These are phyloP conservation scores for Yponomeuta evonymella DNA, from an alignment of 2,888 invertebrate genomes.

Conservation along the genomic window DNA sequence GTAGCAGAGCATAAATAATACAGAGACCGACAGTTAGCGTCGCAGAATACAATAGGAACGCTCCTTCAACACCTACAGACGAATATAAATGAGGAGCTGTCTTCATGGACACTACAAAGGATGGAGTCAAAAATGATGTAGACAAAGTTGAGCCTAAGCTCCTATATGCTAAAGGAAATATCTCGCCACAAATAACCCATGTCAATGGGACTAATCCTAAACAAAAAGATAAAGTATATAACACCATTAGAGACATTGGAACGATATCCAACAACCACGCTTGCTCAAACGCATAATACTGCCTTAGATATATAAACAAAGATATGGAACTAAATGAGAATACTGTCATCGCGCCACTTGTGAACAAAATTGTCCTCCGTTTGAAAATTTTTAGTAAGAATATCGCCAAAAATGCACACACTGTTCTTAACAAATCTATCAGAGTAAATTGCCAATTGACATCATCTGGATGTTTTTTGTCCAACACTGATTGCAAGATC, in stretches of 20 bases:
- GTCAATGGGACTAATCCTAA: conserved; percentile 63
- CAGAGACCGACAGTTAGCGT: conserved; percentile 50
- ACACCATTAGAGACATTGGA: conserved; percentile 58
- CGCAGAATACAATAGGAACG: conserved; percentile 61
- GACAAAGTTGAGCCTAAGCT: conserved; percentile 65
- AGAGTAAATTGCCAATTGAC: conserved; percentile 77
- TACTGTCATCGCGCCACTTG: conserved; percentile 59
- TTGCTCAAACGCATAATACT: conserved; percentile 44
- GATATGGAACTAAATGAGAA: conserved; percentile 54
- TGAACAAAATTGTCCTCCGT: conserved; percentile 57
- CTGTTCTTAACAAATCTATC: conserved; percentile 78
- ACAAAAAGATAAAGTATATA: conserved; percentile 62
- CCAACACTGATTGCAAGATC: conserved; percentile 57
- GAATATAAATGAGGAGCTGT: conserved; percentile 66
- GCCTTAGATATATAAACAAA: conserved; percentile 56
- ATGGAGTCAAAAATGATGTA: conserved; percentile 62
- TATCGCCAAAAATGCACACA: conserved; percentile 76
- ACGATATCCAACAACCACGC: conserved; percentile 49
- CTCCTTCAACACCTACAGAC: conserved; percentile 63
- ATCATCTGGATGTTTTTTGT: conserved; percentile 49
- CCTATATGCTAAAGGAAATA: conserved; percentile 65
- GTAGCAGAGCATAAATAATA: conserved; percentile 54
- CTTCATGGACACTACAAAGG: conserved; percentile 67
- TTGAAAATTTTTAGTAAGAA: conserved; percentile 59
- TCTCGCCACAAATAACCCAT: conserved; percentile 70